Percentiles rank a stretch among this genome's conserved stretches.
phyloP scores from a whole-genome alignment of 2,113 vertebrate genomes.

The Xenus cinereus region DNA sequence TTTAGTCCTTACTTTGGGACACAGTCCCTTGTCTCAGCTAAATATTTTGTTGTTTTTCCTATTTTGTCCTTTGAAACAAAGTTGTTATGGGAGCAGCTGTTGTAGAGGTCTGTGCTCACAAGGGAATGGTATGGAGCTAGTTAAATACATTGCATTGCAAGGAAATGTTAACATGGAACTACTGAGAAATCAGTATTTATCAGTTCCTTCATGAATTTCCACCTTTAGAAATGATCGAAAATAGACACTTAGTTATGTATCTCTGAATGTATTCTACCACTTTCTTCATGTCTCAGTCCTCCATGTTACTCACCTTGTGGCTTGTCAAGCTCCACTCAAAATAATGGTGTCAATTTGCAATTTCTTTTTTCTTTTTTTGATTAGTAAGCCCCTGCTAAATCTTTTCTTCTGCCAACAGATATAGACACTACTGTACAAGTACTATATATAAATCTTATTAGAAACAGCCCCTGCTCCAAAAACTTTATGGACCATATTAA shows the following conservation, averaged over 20 bases:
- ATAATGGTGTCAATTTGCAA: background rate
- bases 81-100: background rate
- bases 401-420: background rate
- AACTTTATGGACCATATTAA: background rate
- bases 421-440: background rate
- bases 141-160: background rate
- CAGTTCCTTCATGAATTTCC: background rate
- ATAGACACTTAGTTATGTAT: background rate
- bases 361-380: background rate
- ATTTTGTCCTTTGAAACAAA: background rate
- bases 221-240: background rate
- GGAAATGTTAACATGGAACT: background rate
- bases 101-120: background rate
- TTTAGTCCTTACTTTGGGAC: background rate
- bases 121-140: background rate
- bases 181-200: background rate
- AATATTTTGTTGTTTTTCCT: background rate
- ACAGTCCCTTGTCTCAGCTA: background rate
- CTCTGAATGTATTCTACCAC: background rate
- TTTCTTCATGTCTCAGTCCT: background rate
- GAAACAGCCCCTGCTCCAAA: background rate
- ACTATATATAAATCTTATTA: background rate
- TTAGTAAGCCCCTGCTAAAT: background rate
- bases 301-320: background rate
- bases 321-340: background rate